A percentile compares a stretch with the other conserved stretches of the same genome.
Evolutionary conservation across 2,797 vertebrate species (phyloP).

Genomic region (Sus cebifrons): DNA sequence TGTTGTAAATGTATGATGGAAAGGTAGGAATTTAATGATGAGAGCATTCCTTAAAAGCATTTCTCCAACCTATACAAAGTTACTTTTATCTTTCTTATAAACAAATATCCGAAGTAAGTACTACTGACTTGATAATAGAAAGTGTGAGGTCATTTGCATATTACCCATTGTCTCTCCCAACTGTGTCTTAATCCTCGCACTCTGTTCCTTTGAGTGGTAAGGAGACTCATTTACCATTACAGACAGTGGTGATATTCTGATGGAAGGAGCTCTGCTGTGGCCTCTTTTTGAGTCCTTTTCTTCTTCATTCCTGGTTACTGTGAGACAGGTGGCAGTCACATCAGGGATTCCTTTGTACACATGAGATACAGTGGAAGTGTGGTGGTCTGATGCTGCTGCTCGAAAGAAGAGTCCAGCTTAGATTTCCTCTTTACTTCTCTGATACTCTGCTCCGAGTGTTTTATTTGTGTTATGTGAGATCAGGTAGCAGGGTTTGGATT

Average conservation of each 20-base stretch:
- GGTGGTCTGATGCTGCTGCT: not conserved
- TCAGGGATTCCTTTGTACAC: constrained; percentile 2
- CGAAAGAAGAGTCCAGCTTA: not conserved
- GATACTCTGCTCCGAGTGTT: not conserved
- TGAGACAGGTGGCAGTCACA: fast-evolving
- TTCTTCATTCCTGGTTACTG: not conserved
- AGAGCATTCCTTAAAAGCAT: constrained; percentile 5
- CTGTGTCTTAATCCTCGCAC: not conserved
- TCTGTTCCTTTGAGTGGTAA: not conserved
- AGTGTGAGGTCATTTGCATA: not conserved
- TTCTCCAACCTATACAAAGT: not conserved
- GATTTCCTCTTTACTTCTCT: not conserved
- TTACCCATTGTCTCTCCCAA: not conserved
- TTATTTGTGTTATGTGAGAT: not conserved
- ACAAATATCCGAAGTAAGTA: not conserved
- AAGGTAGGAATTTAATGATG: not conserved
- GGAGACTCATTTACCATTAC: not conserved
- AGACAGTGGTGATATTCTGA: not conserved
- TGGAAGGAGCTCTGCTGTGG: not conserved
- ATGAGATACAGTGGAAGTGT: not conserved
- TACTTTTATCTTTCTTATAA: not conserved
- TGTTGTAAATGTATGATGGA: not conserved
- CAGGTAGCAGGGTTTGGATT: not conserved
- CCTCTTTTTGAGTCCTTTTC: not conserved
- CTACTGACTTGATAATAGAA: not conserved